These are phyloP conservation scores for Cacoxenus indagator DNA, from an alignment of 2,888 invertebrate genomes.

Conservation along the genomic window DNA sequence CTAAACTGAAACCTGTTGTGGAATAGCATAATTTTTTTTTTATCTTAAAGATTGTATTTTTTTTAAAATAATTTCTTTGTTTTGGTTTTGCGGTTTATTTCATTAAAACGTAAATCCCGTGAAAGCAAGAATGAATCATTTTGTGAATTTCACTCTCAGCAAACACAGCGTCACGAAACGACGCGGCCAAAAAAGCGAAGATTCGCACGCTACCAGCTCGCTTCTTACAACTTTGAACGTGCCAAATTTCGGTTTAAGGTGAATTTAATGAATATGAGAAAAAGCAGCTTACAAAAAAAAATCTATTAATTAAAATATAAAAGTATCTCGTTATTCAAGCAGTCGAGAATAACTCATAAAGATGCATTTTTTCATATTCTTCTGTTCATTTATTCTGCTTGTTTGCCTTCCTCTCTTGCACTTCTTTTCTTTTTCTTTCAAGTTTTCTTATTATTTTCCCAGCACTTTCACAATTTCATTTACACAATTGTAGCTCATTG, in stretches of 20 bases:
- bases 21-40: conserved; percentile 29
- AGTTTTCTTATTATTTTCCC: background rate
- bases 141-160: conserved; percentile 24
- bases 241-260: no score
- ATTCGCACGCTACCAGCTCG: no score
- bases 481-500: background rate
- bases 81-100: background rate
- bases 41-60: background rate
- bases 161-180: background rate
- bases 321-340: no score
- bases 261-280: no score
- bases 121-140: conserved; percentile 46
- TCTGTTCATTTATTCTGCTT: no score
- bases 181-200: background rate
- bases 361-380: no score
- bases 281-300: no score
- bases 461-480: conserved; percentile 1
- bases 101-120: conserved; percentile 24
- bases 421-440: background rate
- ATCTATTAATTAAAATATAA: no score
- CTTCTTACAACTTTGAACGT: no score
- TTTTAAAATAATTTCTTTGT: conserved; percentile 22
- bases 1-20: conserved; percentile 51
- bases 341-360: no score
- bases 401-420: no score